These are phyloP conservation scores for Hipposideros armiger DNA, from an alignment of 2,113 vertebrate species.

Conservation along the genomic window DNA sequence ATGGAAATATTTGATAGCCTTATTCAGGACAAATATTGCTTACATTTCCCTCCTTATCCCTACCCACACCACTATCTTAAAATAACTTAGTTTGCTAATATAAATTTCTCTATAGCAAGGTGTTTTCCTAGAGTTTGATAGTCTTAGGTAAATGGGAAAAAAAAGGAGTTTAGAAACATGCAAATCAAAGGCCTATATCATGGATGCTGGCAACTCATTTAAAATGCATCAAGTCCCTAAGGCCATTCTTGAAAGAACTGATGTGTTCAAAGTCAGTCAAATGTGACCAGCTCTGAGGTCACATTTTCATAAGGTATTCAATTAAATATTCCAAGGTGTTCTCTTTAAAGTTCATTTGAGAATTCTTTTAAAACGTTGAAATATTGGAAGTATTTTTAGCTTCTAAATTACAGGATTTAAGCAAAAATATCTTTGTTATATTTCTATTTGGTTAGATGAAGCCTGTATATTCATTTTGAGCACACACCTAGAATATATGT, in stretches of 20 bases:
- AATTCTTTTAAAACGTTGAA: background rate
- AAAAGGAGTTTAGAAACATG: constrained; percentile 23
- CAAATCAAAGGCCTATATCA: constrained; percentile 14
- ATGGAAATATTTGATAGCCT: background rate
- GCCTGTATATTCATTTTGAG: background rate
- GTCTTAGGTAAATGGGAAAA: constrained; percentile 8
- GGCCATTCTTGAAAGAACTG: constrained; percentile 46
- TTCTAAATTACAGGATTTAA: background rate
- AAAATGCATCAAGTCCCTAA: constrained; percentile 53
- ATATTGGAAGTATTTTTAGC: constrained; percentile 46
- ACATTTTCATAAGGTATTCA: constrained; percentile 56
- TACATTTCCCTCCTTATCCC: background rate
- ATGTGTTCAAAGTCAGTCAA: constrained; percentile 39
- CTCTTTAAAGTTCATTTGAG: constrained; percentile 48
- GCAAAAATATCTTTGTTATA: background rate
- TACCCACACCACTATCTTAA: background rate
- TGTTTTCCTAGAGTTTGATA: background rate
- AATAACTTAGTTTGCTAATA: constrained; percentile 24
- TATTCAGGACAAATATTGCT: background rate
- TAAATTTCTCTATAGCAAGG: constrained; percentile 7
- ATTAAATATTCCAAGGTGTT: constrained; percentile 54
- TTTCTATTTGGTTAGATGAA: background rate
- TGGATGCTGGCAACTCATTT: constrained; percentile 8
- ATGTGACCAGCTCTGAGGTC: constrained; percentile 8
- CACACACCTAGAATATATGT: background rate